Conservation (phyloP, 1,140 invertebrate species). For the Drosophila serrata region DNA sequence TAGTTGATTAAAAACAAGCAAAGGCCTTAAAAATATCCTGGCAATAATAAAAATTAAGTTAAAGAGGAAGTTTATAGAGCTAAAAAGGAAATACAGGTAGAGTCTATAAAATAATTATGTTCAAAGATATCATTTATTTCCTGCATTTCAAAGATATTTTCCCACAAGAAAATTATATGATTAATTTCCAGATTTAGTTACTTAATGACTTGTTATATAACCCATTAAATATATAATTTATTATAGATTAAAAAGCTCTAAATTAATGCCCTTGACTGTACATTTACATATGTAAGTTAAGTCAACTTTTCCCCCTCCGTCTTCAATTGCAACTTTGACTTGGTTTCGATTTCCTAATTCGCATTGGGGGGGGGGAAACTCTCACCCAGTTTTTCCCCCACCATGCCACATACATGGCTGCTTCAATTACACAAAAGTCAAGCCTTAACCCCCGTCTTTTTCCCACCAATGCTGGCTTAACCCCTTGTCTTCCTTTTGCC, state of each 20-base stretch:
- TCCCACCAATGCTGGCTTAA: neutral
- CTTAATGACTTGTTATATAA: too few species aligned
- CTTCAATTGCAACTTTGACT: conserved; percentile 29
- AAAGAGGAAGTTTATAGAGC: neutral
- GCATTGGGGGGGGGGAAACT: conserved; percentile 39
- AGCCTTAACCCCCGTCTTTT: conserved; percentile 20
- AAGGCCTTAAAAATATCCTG: conserved; percentile 7
- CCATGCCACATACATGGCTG: conserved; percentile 45
- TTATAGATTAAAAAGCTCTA: neutral
- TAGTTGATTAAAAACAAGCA: neutral
- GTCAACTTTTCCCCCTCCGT: neutral
- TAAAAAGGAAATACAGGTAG: neutral
- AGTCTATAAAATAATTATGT: neutral
- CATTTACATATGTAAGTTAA: conserved; percentile 12
- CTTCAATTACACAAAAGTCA: conserved; percentile 82
- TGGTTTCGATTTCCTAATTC: conserved; percentile 82
- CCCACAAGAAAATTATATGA: too few species aligned
- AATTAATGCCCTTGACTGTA: neutral
- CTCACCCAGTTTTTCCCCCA: conserved; percentile 46
- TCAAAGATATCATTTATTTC: neutral
- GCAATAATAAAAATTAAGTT: neutral
- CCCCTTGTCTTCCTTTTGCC: conserved; percentile 13
- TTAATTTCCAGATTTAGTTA: neutral
- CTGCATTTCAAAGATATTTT: neutral
- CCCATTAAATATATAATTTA: neutral